These are phyloP conservation scores for Labrus mixtus DNA, from an alignment of 2,113 vertebrate genomes.

Conservation along the genomic window DNA sequence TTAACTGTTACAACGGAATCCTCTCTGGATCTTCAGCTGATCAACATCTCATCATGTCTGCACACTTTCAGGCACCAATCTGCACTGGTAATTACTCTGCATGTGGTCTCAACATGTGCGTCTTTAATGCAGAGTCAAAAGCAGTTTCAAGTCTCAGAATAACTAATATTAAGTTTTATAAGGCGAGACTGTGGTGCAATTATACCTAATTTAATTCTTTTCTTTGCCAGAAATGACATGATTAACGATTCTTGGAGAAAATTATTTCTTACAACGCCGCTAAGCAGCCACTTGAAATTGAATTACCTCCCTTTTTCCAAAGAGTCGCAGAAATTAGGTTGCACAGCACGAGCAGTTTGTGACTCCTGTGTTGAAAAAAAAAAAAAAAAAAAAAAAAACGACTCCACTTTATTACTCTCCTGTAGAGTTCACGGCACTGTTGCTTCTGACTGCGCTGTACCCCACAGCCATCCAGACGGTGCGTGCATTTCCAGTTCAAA, in stretches of 20 bases:
- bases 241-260: slow-evolving; percentile 24
- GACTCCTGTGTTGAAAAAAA: background rate
- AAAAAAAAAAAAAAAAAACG: no score
- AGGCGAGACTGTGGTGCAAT: background rate
- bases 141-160: background rate
- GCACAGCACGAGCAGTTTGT: slow-evolving; percentile 27
- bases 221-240: slow-evolving; percentile 10
- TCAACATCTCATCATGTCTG: slow-evolving; percentile 14
- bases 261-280: slow-evolving; percentile 32
- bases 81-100: background rate
- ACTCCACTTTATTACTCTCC: slow-evolving; percentile 39
- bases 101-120: background rate
- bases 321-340: slow-evolving; percentile 45
- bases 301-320: slow-evolving; percentile 32
- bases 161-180: background rate
- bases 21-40: background rate
- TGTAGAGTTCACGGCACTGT: slow-evolving; percentile 43
- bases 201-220: background rate
- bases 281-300: slow-evolving; percentile 41
- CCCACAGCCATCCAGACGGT: slow-evolving; percentile 52
- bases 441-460: slow-evolving; percentile 16
- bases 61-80: background rate
- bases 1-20: background rate
- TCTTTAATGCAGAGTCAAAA: background rate
- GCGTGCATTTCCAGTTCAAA: slow-evolving; percentile 34